Evolutionary conservation across 2,797 vertebrate genomes (phyloP).

Genomic region (Cirrhinus molitorella): DNA sequence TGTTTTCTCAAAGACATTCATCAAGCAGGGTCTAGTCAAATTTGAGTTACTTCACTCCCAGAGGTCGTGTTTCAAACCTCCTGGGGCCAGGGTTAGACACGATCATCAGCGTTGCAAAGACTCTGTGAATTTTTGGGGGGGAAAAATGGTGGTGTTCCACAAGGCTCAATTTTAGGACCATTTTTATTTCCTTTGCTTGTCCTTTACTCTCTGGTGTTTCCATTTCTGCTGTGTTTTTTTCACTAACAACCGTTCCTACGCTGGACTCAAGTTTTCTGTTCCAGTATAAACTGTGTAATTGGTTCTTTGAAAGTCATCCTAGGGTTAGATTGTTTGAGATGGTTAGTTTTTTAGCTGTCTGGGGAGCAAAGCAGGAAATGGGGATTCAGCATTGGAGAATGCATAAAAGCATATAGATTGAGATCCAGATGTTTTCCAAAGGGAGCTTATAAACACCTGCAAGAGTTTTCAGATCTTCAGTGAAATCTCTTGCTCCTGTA

Average conservation of each 20-base stretch:
- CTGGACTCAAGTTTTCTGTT: not conserved
- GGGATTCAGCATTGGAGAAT: conserved; percentile 39
- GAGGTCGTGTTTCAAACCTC: conserved; percentile 5
- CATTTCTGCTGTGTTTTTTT: not conserved
- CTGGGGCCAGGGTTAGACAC: not conserved
- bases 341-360: not conserved
- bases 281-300: conserved; percentile 21
- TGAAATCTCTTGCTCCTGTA: conserved; percentile 10
- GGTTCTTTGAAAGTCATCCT: conserved; percentile 40
- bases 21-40: conserved; percentile 1
- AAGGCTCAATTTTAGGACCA: not conserved
- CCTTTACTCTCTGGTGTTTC: not conserved
- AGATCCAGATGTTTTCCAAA: conserved; percentile 30
- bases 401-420: not conserved
- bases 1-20: conserved; percentile 16
- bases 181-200: not conserved
- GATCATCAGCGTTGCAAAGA: conserved; percentile 1
- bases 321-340: not conserved
- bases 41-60: not conserved
- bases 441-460: conserved; percentile 4
- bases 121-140: not conserved
- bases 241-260: not conserved
- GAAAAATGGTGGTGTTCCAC: conserved; percentile 23
- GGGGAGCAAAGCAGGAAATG: conserved; percentile 23
- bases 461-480: not conserved